A percentile compares a stretch with the other conserved stretches of the same genome.
Evolutionary conservation across 2,888 invertebrate species (phyloP).

Genomic region (Sthenelais limicola): DNA sequence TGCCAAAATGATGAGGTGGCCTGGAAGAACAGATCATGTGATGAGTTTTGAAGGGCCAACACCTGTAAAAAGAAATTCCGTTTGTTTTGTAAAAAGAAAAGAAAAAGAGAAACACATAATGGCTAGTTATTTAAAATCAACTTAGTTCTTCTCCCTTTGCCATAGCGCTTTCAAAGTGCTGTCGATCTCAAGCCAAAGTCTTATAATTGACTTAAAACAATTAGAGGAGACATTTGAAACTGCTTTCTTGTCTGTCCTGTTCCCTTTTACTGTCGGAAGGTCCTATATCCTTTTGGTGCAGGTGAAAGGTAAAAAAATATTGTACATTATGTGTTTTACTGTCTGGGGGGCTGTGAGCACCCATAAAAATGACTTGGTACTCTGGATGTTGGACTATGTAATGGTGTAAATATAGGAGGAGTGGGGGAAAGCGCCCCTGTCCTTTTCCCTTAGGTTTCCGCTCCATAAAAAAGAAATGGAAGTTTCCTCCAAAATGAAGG

Average conservation of each 20-base stretch:
- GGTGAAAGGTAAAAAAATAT: not conserved
- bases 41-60: slow-evolving; percentile 18
- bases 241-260: too few relatives aligned
- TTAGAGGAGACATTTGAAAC: too few relatives aligned
- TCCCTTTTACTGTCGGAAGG: slow-evolving; percentile 2
- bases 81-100: slow-evolving; percentile 7
- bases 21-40: slow-evolving; percentile 31
- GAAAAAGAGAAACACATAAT: too few relatives aligned
- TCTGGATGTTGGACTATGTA: too few relatives aligned
- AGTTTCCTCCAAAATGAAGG: too few relatives aligned
- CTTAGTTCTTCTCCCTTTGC: slow-evolving; percentile 26
- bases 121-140: slow-evolving; percentile 34
- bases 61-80: not conserved
- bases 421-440: too few relatives aligned
- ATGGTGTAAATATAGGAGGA: too few relatives aligned
- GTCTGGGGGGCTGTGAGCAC: too few relatives aligned
- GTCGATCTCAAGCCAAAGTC: slow-evolving; percentile 38
- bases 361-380: too few relatives aligned
- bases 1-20: slow-evolving; percentile 32
- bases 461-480: too few relatives aligned
- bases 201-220: not conserved
- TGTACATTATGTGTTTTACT: slow-evolving; percentile 18
- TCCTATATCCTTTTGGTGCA: slow-evolving; percentile 24
- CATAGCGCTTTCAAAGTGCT: slow-evolving; percentile 37
- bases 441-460: too few relatives aligned